Evolutionary conservation across 2,888 invertebrate species (phyloP).

Genomic region (Drosophila conformis): DNA sequence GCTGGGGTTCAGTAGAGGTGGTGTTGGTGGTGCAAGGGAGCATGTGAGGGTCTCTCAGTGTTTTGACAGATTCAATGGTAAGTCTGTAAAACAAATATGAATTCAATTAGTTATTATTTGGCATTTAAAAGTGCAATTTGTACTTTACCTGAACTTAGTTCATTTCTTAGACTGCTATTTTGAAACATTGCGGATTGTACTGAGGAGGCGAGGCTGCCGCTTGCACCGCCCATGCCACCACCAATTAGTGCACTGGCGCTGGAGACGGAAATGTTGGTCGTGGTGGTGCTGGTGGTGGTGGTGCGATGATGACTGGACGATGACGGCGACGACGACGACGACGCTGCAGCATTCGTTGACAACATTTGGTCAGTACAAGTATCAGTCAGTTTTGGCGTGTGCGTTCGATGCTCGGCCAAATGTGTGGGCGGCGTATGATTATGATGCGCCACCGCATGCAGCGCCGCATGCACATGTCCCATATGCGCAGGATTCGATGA

Average conservation of each 20-base stretch:
- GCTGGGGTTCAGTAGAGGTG: neutral
- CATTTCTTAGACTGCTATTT: slow-evolving; percentile 85
- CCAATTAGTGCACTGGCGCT: slow-evolving; percentile 58
- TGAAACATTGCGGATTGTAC: slow-evolving; percentile 81
- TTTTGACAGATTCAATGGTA: slow-evolving; percentile 95
- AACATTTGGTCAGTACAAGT: slow-evolving; percentile 72
- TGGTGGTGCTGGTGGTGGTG: slow-evolving; percentile 67
- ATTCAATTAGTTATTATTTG: neutral
- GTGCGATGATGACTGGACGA: slow-evolving; percentile 73
- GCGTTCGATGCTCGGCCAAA: slow-evolving; percentile 61
- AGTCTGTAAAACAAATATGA: slow-evolving; percentile 88
- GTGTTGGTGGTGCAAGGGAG: slow-evolving; percentile 15
- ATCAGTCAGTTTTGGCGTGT: slow-evolving; percentile 80
- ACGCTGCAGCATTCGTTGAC: slow-evolving; percentile 52
- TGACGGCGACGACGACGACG: slow-evolving; percentile 40
- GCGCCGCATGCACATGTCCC: slow-evolving; percentile 59
- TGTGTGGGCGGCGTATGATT: slow-evolving; percentile 62
- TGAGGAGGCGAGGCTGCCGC: slow-evolving; percentile 58
- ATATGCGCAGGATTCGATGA: slow-evolving; percentile 53
- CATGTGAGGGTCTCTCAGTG: slow-evolving; percentile 86
- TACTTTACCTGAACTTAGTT: slow-evolving; percentile 85
- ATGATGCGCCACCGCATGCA: slow-evolving; percentile 42
- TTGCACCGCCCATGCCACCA: slow-evolving; percentile 20
- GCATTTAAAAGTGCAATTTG: neutral
- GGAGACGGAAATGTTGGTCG: slow-evolving; percentile 47